phyloP scores from a whole-genome alignment of 2,113 vertebrate species.

The Meriones unguiculatus region DNA sequence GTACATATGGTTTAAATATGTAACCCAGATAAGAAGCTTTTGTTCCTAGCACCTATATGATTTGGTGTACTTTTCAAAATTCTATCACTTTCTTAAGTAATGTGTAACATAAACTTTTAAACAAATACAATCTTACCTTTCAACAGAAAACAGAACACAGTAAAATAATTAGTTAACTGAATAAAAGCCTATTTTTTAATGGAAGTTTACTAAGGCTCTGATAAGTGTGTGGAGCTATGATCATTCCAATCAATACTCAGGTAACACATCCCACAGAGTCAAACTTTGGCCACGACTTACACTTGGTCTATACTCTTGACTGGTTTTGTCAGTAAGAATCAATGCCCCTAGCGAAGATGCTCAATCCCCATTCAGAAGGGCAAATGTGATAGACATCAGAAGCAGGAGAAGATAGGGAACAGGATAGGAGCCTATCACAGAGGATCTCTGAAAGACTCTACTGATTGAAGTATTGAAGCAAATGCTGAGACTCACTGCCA shows the following conservation, averaged over 20 bases:
- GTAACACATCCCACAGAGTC: background rate
- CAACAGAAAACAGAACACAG: constrained; percentile 15
- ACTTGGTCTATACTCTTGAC: background rate
- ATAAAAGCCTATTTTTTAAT: background rate
- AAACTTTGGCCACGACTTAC: background rate
- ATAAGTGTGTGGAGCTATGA: background rate
- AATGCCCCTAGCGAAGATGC: too few relatives aligned
- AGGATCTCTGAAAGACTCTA: too few relatives aligned
- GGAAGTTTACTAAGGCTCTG: background rate
- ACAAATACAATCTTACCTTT: constrained; percentile 32
- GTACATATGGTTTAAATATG: background rate
- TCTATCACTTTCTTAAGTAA: constrained; percentile 16
- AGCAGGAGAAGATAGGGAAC: too few relatives aligned
- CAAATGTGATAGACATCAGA: too few relatives aligned
- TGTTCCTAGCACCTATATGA: background rate
- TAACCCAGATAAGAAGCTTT: background rate
- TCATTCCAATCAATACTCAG: background rate
- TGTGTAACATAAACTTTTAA: constrained; percentile 16
- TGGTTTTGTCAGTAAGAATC: background rate
- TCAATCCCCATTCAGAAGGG: too few relatives aligned
- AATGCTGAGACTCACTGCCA: too few relatives aligned
- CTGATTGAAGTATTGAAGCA: too few relatives aligned
- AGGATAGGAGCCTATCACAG: too few relatives aligned
- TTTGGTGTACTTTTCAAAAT: background rate
- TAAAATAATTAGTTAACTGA: constrained; percentile 20